Conservation (phyloP, 2,797 vertebrate species). For the Setipinna tenuifilis region DNA sequence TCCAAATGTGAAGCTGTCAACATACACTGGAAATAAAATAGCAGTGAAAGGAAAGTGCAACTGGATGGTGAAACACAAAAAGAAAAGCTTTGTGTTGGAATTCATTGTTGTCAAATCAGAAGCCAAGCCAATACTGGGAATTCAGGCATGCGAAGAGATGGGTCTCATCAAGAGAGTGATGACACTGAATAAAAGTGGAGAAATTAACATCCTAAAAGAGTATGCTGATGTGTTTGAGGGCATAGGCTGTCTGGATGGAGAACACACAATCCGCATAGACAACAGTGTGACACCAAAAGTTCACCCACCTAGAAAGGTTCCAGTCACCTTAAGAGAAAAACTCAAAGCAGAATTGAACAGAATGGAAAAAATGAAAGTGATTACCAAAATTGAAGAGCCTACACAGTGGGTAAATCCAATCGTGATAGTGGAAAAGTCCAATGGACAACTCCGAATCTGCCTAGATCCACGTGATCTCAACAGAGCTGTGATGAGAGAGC, state of each 20-base stretch:
- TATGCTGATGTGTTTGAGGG: slow-evolving; percentile 36
- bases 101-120: slow-evolving; percentile 19
- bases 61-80: slow-evolving; percentile 27
- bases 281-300: too few species aligned
- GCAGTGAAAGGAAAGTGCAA: slow-evolving; percentile 34
- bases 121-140: slow-evolving; percentile 24
- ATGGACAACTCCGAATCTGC: slow-evolving; percentile 34
- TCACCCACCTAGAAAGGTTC: too few species aligned
- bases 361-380: too few species aligned
- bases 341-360: too few species aligned
- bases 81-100: neutral
- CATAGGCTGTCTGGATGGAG: too few species aligned
- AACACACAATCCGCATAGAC: too few species aligned
- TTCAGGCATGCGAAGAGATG: slow-evolving; percentile 40
- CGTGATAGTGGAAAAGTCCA: slow-evolving; percentile 31
- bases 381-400: too few species aligned
- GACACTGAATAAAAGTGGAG: neutral
- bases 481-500: slow-evolving; percentile 25
- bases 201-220: slow-evolving; percentile 26
- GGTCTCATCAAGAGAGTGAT: slow-evolving; percentile 37
- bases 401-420: slow-evolving; percentile 27
- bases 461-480: slow-evolving; percentile 20
- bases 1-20: slow-evolving; percentile 30
- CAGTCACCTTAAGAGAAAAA: too few species aligned
- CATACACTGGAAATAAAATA: slow-evolving; percentile 41